phyloP scores from a whole-genome alignment of 2,888 invertebrate species.

The Drosophila fungiperda region DNA sequence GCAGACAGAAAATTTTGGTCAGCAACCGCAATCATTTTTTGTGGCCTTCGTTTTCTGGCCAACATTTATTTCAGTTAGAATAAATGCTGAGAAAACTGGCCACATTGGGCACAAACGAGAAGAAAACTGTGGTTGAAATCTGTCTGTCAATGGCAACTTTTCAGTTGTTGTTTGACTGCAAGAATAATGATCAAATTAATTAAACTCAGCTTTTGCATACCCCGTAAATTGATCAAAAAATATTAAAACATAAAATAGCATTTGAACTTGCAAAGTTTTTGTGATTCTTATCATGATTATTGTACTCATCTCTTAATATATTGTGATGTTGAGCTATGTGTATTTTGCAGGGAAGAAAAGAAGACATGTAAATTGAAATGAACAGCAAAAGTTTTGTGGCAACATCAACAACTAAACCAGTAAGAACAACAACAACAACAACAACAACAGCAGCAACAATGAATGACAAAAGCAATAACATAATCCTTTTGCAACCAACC shows the following conservation, averaged over 20 bases:
- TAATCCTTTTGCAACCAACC: slow-evolving; percentile 59
- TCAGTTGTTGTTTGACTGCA: slow-evolving; percentile 20
- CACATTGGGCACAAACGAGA: slow-evolving; percentile 39
- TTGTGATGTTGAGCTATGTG: neutral
- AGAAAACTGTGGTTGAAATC: slow-evolving; percentile 48
- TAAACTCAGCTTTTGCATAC: slow-evolving; percentile 1
- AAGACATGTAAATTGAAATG: slow-evolving; percentile 70
- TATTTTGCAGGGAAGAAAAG: slow-evolving; percentile 25
- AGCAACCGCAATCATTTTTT: slow-evolving; percentile 69
- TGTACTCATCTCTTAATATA: neutral
- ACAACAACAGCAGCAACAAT: slow-evolving; percentile 54
- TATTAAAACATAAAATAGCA: neutral
- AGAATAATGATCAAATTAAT: neutral
- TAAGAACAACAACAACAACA: slow-evolving; percentile 23
- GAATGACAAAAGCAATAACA: slow-evolving; percentile 75
- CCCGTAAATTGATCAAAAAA: neutral
- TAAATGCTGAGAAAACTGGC: slow-evolving; percentile 24
- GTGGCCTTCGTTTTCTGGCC: slow-evolving; percentile 19
- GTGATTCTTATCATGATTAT: neutral
- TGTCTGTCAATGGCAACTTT: slow-evolving; percentile 34
- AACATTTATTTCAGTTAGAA: slow-evolving; percentile 38
- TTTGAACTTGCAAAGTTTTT: neutral
- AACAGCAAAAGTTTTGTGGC: slow-evolving; percentile 71
- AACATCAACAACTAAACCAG: slow-evolving; percentile 20
- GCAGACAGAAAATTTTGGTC: slow-evolving; percentile 20